Conservation (phyloP, 2,888 invertebrate species). For the Hypselothyrea guttata region DNA sequence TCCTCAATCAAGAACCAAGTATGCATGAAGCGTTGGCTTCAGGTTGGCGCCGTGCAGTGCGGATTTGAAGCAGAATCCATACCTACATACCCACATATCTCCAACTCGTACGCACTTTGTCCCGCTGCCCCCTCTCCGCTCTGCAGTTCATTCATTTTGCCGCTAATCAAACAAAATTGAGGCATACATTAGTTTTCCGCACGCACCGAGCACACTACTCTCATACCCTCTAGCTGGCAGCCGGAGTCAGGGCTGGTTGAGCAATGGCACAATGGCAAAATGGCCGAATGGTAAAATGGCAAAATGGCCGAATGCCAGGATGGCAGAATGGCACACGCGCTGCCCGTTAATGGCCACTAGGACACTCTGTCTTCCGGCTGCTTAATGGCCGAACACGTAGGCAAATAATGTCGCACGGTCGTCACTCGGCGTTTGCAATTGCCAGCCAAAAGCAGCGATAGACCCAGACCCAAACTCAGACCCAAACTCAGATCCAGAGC, state of each 20-base stretch:
- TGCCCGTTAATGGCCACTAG: conserved; percentile 42
- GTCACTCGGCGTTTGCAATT: conserved; percentile 42
- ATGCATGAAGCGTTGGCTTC: conserved; percentile 16
- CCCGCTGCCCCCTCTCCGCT: conserved; percentile 10
- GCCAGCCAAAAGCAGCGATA: conserved; percentile 10
- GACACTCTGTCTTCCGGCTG: background rate
- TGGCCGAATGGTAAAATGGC: too few species aligned
- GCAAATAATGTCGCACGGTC: conserved; percentile 52
- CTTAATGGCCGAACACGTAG: conserved; percentile 43
- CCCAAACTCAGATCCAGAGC: too few species aligned
- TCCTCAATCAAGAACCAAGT: too few species aligned
- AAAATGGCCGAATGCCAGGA: too few species aligned
- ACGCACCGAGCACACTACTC: background rate
- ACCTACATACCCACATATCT: background rate
- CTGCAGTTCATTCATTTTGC: conserved; percentile 54
- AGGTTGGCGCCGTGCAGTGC: background rate
- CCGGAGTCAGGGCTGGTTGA: background rate
- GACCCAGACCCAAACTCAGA: too few species aligned
- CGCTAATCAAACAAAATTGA: conserved; percentile 60
- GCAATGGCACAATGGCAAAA: background rate
- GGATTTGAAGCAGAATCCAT: too few species aligned
- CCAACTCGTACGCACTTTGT: too few species aligned
- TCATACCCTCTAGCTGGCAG: background rate
- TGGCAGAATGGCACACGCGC: conserved; percentile 37
- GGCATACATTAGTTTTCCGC: conserved; percentile 26